These are phyloP conservation scores for Timema cristinae DNA, from an alignment of 2,888 invertebrate species.

Conservation along the genomic window DNA sequence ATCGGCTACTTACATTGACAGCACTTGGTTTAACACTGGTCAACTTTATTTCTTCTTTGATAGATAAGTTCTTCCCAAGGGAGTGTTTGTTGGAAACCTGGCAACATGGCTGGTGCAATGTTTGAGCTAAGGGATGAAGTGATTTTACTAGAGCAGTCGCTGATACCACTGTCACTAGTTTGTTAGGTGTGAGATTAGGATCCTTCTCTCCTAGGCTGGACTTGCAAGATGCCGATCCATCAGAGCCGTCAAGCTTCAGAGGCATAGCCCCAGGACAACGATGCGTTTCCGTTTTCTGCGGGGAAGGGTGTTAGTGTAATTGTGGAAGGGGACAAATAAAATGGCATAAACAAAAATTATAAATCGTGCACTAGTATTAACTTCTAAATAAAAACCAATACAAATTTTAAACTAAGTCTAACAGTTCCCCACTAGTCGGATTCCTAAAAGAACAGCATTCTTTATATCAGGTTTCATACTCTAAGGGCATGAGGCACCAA, in stretches of 20 bases:
- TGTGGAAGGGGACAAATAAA: too few relatives aligned
- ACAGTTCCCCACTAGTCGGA: too few relatives aligned
- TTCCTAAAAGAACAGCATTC: too few relatives aligned
- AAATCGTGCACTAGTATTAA: too few relatives aligned
- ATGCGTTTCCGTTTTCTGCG: conserved; percentile 79
- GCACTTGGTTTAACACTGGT: too few relatives aligned
- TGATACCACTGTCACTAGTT: conserved; percentile 39
- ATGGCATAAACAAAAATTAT: conserved; percentile 22
- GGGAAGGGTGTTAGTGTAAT: conserved; percentile 7
- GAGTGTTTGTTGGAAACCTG: conserved; percentile 22
- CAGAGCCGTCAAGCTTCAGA: conserved; percentile 56
- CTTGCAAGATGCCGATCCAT: conserved; percentile 30
- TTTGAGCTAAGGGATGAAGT: conserved; percentile 14
- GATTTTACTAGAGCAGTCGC: conserved; percentile 38
- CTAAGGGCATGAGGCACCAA: too few relatives aligned
- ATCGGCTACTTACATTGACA: too few relatives aligned
- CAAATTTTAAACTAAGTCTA: too few relatives aligned
- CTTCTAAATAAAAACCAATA: too few relatives aligned
- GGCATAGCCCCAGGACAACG: conserved; percentile 66
- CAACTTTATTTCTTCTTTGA: conserved; percentile 27
- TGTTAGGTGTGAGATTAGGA: conserved; percentile 11
- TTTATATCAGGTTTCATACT: too few relatives aligned
- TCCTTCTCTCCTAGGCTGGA: conserved; percentile 37
- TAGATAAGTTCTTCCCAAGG: conserved; percentile 28
- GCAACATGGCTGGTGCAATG: conserved; percentile 17